Percentiles rank a stretch among this genome's conserved stretches.
Conservation (phyloP, 2,797 vertebrate genomes). For the Helicolenus hilgendorfi region DNA sequence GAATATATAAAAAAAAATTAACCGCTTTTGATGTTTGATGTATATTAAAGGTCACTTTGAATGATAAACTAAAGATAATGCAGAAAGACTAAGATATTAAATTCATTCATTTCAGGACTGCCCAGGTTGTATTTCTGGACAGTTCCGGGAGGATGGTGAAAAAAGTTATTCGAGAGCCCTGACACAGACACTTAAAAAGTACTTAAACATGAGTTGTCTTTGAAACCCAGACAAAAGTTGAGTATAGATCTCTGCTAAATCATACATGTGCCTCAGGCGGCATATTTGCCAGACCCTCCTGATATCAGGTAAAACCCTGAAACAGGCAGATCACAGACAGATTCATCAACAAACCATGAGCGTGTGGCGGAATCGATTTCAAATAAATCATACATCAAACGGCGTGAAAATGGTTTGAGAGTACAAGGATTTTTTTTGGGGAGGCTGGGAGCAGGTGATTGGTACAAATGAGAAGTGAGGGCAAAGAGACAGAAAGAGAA, state of each 20-base stretch:
- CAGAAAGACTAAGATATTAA: too few relatives aligned
- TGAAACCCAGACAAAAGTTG: background rate
- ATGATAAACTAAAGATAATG: too few relatives aligned
- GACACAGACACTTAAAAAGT: background rate
- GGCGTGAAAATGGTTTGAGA: constrained; percentile 48
- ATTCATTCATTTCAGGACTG: too few relatives aligned
- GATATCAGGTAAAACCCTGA: constrained; percentile 29
- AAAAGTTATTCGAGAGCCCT: too few relatives aligned
- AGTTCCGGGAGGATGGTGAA: too few relatives aligned
- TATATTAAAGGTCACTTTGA: too few relatives aligned
- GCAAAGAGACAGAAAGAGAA: background rate
- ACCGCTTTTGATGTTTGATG: too few relatives aligned
- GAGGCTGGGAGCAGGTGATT: constrained; percentile 3
- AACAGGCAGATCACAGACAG: constrained; percentile 32
- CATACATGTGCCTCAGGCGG: constrained; percentile 6
- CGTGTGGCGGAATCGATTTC: constrained; percentile 32
- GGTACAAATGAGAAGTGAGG: constrained; percentile 55
- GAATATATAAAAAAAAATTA: too few relatives aligned
- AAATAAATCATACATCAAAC: constrained; percentile 69
- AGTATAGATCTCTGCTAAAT: constrained; percentile 10
- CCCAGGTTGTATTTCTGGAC: too few relatives aligned
- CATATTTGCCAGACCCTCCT: constrained; percentile 5
- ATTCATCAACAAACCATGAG: constrained; percentile 54
- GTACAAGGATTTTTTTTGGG: background rate
- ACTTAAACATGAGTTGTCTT: background rate